Evolutionary conservation across 1,140 invertebrate genomes (phyloP).

Genomic region (Penaeus japonicus): DNA sequence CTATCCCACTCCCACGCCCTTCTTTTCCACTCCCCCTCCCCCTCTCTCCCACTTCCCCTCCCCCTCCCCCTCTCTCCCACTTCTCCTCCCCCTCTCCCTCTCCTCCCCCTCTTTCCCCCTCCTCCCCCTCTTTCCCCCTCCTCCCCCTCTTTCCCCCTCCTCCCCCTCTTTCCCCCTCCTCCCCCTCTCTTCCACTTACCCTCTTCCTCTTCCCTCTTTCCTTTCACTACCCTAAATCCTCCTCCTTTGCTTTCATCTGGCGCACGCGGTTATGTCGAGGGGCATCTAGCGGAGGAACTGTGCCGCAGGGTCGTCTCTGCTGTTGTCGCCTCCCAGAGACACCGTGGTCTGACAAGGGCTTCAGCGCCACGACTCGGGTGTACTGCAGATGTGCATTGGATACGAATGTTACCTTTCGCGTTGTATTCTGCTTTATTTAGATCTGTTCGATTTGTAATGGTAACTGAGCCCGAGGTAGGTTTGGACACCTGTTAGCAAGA

Average conservation of each 20-base stretch:
- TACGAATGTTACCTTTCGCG: too few relatives aligned
- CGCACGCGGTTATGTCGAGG: not conserved
- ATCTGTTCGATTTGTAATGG: too few relatives aligned
- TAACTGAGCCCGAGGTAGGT: too few relatives aligned
- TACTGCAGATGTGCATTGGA: too few relatives aligned
- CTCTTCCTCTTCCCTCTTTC: not conserved
- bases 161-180: not conserved
- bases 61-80: constrained; percentile 13
- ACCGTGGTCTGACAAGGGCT: too few relatives aligned
- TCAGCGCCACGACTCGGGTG: too few relatives aligned
- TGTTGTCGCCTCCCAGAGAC: too few relatives aligned
- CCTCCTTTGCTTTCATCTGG: not conserved
- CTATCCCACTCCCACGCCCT: not conserved
- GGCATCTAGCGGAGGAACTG: not conserved
- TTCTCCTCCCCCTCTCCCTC: not conserved
- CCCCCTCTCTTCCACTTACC: not conserved
- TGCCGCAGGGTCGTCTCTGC: too few relatives aligned
- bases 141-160: not conserved
- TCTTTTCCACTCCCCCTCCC: constrained; percentile 21
- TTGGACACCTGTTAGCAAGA: too few relatives aligned
- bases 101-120: not conserved
- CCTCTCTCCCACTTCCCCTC: not conserved
- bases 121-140: not conserved
- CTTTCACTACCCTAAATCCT: not conserved
- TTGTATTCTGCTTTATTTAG: too few relatives aligned